Evolutionary conservation across 2,888 invertebrate genomes (phyloP), one percentile per base, ranked within the genome.

Genomic region (Andrena flavipes): DNA sequence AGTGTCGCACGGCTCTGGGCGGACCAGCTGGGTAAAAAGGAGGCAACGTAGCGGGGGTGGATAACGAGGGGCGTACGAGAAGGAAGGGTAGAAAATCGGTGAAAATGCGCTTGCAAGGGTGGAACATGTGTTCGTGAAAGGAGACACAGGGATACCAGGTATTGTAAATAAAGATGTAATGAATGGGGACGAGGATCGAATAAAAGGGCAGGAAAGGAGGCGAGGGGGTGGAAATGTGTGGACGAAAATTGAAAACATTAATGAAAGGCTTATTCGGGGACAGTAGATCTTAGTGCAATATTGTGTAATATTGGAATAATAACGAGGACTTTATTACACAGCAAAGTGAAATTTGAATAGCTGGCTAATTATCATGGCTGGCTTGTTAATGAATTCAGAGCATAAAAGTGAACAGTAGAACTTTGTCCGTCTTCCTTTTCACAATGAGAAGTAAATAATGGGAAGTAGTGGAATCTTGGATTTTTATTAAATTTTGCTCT

Each of bases 1-100:
- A 68, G 68, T 54, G 68, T 16, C 8, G 60, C 13, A 23, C 8
- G 16, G 71, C 60, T 48, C 23, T 10, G 54, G 33, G 20, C 20
- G 76, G 67, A 54, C 56, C 42, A 29, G 56, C n/a, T 16, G 30
- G 51, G 29, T 33, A 29, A 49, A 56, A 62, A 42, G 49, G 76
- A 70, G 29, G 56, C 20, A 30, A 64, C 70, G 5, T 2, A 54
- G 42, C 26, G 67, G 54, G 51, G 54, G 54, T 54, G 60, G 71
- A 71, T 30, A 49, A 49, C 76, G 67, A 63, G 26, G 56, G 56
- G 20, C 26, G 23, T 10, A 26, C 20, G 23, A 56, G 54, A 54
- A 8, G 54, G 20, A 63, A 62, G 49, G 59, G 30, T 60, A 20
- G 23, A 56, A 56, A 56, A 10, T 10, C 23, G 23, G 56, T 10